phyloP scores from a whole-genome alignment of 2,797 vertebrate species.

The Psittacula derbiana region DNA sequence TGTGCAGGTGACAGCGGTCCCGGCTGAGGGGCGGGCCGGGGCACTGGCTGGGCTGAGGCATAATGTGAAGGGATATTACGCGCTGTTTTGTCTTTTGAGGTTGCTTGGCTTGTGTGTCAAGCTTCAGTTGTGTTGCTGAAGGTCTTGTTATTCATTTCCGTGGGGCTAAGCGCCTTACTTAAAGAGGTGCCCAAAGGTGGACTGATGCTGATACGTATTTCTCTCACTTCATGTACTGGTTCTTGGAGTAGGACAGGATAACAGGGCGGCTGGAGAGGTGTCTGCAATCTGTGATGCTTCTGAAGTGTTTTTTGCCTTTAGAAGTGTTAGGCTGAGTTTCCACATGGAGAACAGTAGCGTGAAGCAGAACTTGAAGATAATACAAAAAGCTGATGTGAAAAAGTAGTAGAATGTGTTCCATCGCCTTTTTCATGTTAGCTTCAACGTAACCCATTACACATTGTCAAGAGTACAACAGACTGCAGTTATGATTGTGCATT shows the following conservation, averaged over 20 bases:
- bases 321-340: rapidly evolving
- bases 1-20: not conserved
- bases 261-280: not conserved
- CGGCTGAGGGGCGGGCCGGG: not conserved
- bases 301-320: not conserved
- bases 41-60: not conserved
- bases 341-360: rapidly evolving
- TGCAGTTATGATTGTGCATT: rapidly evolving
- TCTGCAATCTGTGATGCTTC: not conserved
- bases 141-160: rapidly evolving
- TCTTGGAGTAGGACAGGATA: not conserved
- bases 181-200: rapidly evolving
- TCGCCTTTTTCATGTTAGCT: rapidly evolving
- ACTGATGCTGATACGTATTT: not conserved
- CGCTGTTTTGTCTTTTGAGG: rapidly evolving
- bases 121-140: not conserved
- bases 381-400: not conserved
- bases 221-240: rapidly evolving
- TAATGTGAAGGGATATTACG: rapidly evolving
- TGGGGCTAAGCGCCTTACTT: rapidly evolving
- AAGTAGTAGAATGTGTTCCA: not conserved
- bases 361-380: not conserved
- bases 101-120: rapidly evolving
- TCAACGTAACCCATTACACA: rapidly evolving
- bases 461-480: rapidly evolving